Base-by-base conservation (phyloP, 2,888 invertebrate species). In the Melanostoma scalare region DNA sequence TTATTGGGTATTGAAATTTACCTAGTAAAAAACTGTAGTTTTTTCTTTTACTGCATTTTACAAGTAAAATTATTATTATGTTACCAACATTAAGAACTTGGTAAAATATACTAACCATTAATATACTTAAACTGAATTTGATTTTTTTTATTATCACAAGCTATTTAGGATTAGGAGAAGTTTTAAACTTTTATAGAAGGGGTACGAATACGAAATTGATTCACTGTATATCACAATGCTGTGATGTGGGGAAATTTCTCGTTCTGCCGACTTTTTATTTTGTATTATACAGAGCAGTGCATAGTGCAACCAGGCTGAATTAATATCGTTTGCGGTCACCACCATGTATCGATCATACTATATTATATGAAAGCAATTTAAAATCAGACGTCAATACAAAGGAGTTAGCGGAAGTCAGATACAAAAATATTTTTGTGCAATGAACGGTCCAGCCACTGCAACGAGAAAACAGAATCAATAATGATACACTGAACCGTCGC, bases 241-340 rank as follows among this genome's bases (percentile, higher is more conserved):
- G 20, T 20, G 20, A 20, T 20, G 20, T 20, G 20, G 20, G 20
- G 1, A 20, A 0, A 20, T 20, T 31, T 31, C 31, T 61, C 30
- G 36, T 55, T 5, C 50, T n/a, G 4, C 33, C 58, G 44, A 44
- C 36, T 31, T 60, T 55, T 31, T 50, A 53, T 31, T 69, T 55
- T 48, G 31, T 63, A n/a, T 10, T 44, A 75, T 80, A 58, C 53
- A 5, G 61, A 20, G 4, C 36, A 60, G 5, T 92, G 61, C 71
- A 77, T 44, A 60, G 5, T 92, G 61, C 71, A 77, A 50, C 44
- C 63, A 61, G 63, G 48, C 82, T 58, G 77, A 82, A 77, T 82
- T 77, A 82, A 82, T 82, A 77, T 82, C 65, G 72, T 82, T 82
- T 82, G 82, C 68, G 82, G 82, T 77, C 61, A 60, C 48, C 50